phyloP scores from a whole-genome alignment of 92 coral and sea anemone species.

The Phenganax marumi region DNA sequence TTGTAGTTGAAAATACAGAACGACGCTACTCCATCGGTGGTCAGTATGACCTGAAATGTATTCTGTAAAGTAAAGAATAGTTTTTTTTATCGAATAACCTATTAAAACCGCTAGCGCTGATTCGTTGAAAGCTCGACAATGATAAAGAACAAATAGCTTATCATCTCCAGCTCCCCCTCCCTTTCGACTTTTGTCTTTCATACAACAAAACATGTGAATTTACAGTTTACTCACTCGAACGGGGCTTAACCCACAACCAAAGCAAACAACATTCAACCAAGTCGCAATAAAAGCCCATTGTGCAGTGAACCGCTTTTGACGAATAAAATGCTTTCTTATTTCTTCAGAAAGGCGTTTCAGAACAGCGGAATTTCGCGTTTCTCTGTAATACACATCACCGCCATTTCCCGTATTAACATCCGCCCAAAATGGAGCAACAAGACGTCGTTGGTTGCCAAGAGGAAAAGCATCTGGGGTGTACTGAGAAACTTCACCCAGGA shows the following conservation, averaged over 20 bases:
- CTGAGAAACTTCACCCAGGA: slow-evolving; percentile 41
- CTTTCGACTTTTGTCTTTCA: too few species aligned
- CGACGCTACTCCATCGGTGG: background rate
- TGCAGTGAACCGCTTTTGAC: slow-evolving; percentile 36
- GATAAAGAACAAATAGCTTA: background rate
- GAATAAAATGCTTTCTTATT: slow-evolving; percentile 38
- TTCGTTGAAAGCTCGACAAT: too few species aligned
- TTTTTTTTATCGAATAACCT: background rate
- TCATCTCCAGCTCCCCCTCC: background rate
- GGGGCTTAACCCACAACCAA: background rate
- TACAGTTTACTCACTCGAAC: background rate
- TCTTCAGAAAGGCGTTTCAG: slow-evolving; percentile 33
- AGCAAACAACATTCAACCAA: slow-evolving; percentile 41
- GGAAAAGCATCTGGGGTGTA: slow-evolving; percentile 72
- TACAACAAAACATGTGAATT: too few species aligned
- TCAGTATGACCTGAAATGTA: slow-evolving; percentile 7
- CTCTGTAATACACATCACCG: slow-evolving; percentile 46
- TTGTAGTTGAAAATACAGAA: slow-evolving; percentile 9
- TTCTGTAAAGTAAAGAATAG: background rate
- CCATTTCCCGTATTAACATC: slow-evolving; percentile 51
- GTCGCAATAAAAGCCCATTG: slow-evolving; percentile 43
- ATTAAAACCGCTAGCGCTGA: too few species aligned
- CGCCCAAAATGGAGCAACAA: slow-evolving; percentile 66
- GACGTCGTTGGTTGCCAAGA: slow-evolving; percentile 58
- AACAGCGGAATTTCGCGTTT: slow-evolving; percentile 27